Conservation (phyloP, 2,888 invertebrate species). For the Nephrotoma guestfalica region DNA sequence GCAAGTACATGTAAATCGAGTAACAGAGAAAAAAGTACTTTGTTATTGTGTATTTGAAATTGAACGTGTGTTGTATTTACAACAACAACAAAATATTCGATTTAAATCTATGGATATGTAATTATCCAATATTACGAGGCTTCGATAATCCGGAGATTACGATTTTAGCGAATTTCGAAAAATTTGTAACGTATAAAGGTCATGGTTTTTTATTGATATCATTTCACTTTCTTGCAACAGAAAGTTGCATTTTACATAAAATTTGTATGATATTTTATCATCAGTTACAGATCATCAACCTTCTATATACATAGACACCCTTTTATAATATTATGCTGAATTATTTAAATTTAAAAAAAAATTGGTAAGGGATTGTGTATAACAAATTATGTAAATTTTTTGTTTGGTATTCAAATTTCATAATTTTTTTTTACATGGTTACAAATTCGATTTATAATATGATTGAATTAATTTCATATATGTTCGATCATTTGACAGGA, state of each 20-base stretch:
- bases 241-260: neutral
- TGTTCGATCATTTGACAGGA: too few species aligned
- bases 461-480: too few species aligned
- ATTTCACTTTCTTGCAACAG: neutral
- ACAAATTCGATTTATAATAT: too few species aligned
- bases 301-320: neutral
- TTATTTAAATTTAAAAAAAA: neutral
- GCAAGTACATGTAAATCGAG: neutral
- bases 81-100: neutral
- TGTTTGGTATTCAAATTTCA: neutral
- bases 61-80: neutral
- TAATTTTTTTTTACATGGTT: neutral
- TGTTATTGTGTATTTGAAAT: neutral
- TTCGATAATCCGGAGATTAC: neutral
- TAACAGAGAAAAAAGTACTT: neutral
- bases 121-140: neutral
- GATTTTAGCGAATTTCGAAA: neutral
- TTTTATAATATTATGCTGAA: neutral
- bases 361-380: neutral
- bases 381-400: neutral
- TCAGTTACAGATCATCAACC: neutral
- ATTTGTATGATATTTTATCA: neutral
- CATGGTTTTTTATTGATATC: neutral
- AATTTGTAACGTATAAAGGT: neutral
- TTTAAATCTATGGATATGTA: neutral